Conservation (phyloP, 2,113 vertebrate species). For the Nycticebus coucang region DNA sequence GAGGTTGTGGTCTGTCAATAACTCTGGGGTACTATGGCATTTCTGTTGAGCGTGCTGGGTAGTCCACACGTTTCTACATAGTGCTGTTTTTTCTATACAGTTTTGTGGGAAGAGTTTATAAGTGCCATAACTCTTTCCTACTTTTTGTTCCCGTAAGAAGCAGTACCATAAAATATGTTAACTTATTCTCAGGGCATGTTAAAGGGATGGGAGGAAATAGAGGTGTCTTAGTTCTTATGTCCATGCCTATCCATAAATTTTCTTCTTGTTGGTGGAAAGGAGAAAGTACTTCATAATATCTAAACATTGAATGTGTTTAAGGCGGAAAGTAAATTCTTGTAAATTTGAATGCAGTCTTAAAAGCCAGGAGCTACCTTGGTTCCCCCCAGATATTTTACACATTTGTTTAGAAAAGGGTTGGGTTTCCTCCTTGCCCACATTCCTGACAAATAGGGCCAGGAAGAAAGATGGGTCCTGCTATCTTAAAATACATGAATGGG, state of each 20-base stretch:
- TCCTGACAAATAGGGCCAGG: neutral
- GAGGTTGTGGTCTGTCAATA: neutral
- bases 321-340: neutral
- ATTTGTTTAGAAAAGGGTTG: neutral
- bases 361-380: neutral
- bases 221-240: neutral
- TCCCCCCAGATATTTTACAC: neutral
- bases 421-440: neutral
- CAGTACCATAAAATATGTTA: neutral
- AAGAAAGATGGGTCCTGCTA: neutral
- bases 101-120: neutral
- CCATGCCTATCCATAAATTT: neutral
- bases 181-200: neutral
- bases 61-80: neutral
- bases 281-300: neutral
- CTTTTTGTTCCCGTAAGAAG: neutral
- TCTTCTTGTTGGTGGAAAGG: neutral
- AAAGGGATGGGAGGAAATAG: neutral
- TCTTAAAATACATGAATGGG: constrained; percentile 15
- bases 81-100: neutral
- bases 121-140: neutral
- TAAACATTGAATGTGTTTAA: neutral
- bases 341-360: neutral
- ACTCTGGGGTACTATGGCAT: neutral
- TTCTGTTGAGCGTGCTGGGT: neutral